These are phyloP conservation scores for Fregata magnificens DNA, from an alignment of 2,113 vertebrate genomes.

Conservation along the genomic window DNA sequence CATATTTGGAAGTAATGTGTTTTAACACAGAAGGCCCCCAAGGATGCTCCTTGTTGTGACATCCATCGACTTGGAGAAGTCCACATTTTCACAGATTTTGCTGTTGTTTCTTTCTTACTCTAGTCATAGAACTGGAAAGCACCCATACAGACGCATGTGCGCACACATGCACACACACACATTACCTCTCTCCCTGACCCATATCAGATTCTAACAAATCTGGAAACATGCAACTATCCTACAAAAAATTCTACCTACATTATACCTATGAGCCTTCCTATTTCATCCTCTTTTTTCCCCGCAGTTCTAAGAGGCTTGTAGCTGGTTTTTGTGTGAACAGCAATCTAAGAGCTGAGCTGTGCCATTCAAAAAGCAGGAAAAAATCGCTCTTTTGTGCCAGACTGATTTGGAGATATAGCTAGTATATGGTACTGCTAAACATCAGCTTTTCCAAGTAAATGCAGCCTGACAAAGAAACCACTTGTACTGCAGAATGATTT, in stretches of 20 bases:
- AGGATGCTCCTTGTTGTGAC: background rate
- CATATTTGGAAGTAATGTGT: background rate
- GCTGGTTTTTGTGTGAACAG: constrained; percentile 13
- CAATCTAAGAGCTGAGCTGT: background rate
- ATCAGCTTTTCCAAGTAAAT: background rate
- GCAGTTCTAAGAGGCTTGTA: background rate
- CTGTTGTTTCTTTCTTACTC: background rate
- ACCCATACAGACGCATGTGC: background rate
- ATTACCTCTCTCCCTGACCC: background rate
- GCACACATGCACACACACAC: accelerated
- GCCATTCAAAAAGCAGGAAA: background rate
- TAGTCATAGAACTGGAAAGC: background rate
- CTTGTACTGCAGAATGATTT: background rate
- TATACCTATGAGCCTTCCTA: background rate
- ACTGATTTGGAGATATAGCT: background rate
- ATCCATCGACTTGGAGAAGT: background rate
- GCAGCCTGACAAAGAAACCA: background rate
- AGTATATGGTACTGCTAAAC: background rate
- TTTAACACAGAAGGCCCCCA: background rate
- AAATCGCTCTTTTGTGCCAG: background rate
- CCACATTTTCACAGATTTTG: background rate
- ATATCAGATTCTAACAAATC: background rate
- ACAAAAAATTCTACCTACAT: background rate
- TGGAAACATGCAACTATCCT: background rate
- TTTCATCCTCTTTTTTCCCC: background rate